Evolutionary conservation across 1,140 invertebrate genomes (phyloP).

Genomic region (Globodera ellingtonae): DNA sequence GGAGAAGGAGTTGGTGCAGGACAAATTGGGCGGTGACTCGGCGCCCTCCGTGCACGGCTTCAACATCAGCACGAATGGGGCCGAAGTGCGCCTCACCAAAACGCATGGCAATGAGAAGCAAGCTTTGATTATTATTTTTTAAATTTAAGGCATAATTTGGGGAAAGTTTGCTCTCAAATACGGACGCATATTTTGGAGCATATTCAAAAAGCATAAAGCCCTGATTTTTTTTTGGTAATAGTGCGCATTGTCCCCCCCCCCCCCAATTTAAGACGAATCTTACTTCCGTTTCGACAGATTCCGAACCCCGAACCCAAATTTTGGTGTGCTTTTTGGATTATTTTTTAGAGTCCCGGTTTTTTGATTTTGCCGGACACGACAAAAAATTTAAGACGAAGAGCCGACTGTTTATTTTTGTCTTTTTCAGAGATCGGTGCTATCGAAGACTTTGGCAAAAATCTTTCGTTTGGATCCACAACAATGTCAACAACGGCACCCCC

Average conservation of each 20-base stretch:
- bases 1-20: slow-evolving; percentile 57
- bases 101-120: slow-evolving; percentile 58
- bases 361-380: no score
- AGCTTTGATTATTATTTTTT: slow-evolving; percentile 1
- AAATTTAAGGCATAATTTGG: not conserved
- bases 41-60: slow-evolving; percentile 57
- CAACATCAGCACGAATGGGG: slow-evolving; percentile 56
- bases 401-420: not conserved
- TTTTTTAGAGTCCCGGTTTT: no score
- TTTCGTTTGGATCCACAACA: no score
- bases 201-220: no score
- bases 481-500: no score
- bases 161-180: no score
- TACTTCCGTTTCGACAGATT: no score
- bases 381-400: not conserved
- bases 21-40: slow-evolving; percentile 58
- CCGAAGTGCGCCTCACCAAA: slow-evolving; percentile 62
- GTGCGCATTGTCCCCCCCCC: no score
- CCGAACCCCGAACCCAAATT: not conserved
- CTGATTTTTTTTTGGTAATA: no score
- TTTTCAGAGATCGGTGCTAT: not conserved
- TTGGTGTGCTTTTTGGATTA: not conserved
- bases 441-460: not conserved
- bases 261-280: no score
- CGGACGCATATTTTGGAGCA: no score